Conservation (phyloP, 1,140 invertebrate species). For the Lordiphosa collinella region DNA sequence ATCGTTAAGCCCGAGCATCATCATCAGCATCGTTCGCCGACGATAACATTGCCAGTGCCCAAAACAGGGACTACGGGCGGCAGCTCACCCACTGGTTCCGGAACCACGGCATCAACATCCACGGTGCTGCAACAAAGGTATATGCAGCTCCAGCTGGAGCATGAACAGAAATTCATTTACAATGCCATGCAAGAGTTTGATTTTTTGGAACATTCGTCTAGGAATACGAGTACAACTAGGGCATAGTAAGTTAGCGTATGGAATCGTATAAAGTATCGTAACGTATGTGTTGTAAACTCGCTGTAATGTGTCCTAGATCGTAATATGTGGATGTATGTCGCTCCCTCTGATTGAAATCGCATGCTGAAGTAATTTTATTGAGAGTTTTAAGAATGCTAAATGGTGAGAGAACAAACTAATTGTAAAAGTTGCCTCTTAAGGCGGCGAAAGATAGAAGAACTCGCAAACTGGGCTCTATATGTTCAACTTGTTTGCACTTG, state of each 20-base stretch:
- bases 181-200: conserved; percentile 70
- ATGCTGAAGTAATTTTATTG: conserved; percentile 3
- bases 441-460: too few relatives aligned
- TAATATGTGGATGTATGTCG: conserved; percentile 3
- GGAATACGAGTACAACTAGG: conserved; percentile 31
- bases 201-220: conserved; percentile 56
- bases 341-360: conserved; percentile 9
- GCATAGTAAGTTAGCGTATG: conserved; percentile 66
- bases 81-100: conserved; percentile 19
- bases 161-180: conserved; percentile 71
- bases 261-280: conserved; percentile 43
- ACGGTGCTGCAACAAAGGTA: conserved; percentile 72
- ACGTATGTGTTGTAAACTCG: conserved; percentile 49
- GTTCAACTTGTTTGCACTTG: too few relatives aligned
- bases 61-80: conserved; percentile 12
- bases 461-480: too few relatives aligned
- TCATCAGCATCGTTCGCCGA: conserved; percentile 62
- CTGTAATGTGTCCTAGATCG: conserved; percentile 31
- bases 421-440: too few relatives aligned
- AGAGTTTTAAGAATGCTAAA: too few relatives aligned
- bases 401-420: too few relatives aligned
- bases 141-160: conserved; percentile 70
- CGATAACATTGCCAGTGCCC: conserved; percentile 58
- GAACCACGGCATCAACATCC: conserved; percentile 23
- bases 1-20: conserved; percentile 53